Evolutionary conservation across 2,113 vertebrate genomes (phyloP).

Genomic region (Trogon surrucura): DNA sequence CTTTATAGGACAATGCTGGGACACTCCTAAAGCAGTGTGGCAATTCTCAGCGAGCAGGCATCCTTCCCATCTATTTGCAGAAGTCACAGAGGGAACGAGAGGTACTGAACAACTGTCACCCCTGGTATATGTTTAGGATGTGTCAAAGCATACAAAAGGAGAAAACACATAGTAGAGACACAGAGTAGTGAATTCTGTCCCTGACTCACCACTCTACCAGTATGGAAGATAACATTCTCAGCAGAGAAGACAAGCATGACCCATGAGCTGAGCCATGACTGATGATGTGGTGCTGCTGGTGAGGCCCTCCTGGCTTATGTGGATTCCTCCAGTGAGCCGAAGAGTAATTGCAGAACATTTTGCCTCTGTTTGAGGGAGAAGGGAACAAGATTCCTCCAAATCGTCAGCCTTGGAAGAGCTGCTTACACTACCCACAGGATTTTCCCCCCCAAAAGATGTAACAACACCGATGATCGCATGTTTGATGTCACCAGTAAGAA

Average conservation of each 20-base stretch:
- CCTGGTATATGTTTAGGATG: background rate
- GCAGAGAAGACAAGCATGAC: background rate
- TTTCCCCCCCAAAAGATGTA: background rate
- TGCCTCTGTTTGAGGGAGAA: background rate
- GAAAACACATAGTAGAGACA: background rate
- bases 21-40: background rate
- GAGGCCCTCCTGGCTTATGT: rapidly evolving
- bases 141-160: background rate
- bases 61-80: background rate
- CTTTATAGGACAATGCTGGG: background rate
- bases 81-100: background rate
- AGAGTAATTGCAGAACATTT: background rate
- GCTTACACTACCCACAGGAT: background rate
- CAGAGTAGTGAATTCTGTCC: background rate
- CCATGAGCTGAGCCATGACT: background rate
- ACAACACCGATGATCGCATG: background rate
- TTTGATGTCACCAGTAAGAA: background rate
- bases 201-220: background rate
- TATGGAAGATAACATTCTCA: background rate
- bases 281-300: background rate
- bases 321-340: background rate
- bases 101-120: background rate
- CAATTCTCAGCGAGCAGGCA: background rate
- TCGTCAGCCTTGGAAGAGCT: background rate
- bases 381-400: background rate